These are phyloP conservation scores for Zaprionus vittiger DNA, from an alignment of 1,140 invertebrate species.

Conservation along the genomic window DNA sequence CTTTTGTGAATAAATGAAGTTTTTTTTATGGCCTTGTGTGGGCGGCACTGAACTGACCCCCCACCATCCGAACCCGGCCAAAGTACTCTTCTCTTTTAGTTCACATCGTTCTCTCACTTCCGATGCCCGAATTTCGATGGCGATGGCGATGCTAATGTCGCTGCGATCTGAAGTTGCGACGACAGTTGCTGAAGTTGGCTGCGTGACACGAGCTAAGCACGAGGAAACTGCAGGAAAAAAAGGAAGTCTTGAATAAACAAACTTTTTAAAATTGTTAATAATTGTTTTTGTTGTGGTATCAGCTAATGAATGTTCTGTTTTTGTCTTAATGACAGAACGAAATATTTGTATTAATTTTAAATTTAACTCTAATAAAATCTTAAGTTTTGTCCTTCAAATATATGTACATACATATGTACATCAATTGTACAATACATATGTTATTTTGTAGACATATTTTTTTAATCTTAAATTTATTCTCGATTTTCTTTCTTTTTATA, in stretches of 20 bases:
- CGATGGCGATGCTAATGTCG: conserved; percentile 5
- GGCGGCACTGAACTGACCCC: neutral
- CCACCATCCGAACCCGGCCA: too few relatives aligned
- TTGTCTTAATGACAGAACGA: too few relatives aligned
- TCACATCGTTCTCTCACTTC: neutral
- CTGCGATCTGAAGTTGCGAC: neutral
- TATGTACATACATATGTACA: too few relatives aligned
- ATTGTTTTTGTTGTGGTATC: neutral
- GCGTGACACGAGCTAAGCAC: neutral
- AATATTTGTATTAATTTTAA: too few relatives aligned
- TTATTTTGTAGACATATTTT: too few relatives aligned
- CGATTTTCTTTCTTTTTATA: too few relatives aligned
- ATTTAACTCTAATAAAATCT: too few relatives aligned
- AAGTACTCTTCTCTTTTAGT: neutral
- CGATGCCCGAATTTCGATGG: neutral
- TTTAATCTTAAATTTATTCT: too few relatives aligned
- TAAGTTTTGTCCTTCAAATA: too few relatives aligned
- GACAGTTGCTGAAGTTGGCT: neutral
- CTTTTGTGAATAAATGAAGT: conserved; percentile 79
- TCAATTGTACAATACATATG: too few relatives aligned
- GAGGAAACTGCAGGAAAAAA: neutral
- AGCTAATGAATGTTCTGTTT: too few relatives aligned
- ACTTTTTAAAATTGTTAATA: neutral
- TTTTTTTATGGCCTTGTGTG: conserved; percentile 62
- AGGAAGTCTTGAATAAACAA: neutral